Percentiles rank a stretch among this genome's conserved stretches.
phyloP scores from a whole-genome alignment of 2,113 vertebrate species.

The Tamias sibiricus region DNA sequence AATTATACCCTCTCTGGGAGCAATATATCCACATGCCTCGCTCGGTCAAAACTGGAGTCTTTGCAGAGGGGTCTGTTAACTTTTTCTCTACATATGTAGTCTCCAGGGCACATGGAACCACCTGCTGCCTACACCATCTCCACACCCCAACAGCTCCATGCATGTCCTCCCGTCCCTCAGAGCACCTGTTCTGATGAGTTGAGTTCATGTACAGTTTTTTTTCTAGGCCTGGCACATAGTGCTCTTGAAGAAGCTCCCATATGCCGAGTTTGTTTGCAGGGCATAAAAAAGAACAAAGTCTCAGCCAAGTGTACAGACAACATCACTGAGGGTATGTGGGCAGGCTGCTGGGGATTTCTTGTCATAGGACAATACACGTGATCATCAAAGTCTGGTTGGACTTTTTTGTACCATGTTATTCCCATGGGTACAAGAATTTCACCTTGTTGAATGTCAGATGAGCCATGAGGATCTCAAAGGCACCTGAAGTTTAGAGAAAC shows the following conservation, averaged over 20 bases:
- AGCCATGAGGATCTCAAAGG: not conserved
- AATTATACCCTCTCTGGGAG: constrained; percentile 65
- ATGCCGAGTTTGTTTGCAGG: not conserved
- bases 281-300: not conserved
- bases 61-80: constrained; percentile 1
- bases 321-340: accelerated
- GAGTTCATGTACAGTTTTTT: not conserved
- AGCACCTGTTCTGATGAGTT: not conserved
- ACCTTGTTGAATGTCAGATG: constrained; percentile 27
- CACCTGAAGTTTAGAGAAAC: not conserved
- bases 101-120: not conserved
- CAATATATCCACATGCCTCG: not conserved
- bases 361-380: not conserved
- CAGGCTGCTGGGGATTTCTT: not conserved
- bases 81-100: not conserved
- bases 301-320: not conserved
- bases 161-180: accelerated
- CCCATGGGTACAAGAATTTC: not conserved
- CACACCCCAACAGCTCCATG: not conserved
- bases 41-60: constrained; percentile 45
- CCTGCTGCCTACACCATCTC: not conserved
- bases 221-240: not conserved
- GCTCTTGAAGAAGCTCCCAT: not conserved
- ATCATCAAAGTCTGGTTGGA: not conserved
- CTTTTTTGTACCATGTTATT: not conserved